A percentile compares a stretch with the other conserved stretches of the same genome.
phyloP scores from a whole-genome alignment of 2,113 vertebrate genomes.

The Ptilonorhynchus violaceus region DNA sequence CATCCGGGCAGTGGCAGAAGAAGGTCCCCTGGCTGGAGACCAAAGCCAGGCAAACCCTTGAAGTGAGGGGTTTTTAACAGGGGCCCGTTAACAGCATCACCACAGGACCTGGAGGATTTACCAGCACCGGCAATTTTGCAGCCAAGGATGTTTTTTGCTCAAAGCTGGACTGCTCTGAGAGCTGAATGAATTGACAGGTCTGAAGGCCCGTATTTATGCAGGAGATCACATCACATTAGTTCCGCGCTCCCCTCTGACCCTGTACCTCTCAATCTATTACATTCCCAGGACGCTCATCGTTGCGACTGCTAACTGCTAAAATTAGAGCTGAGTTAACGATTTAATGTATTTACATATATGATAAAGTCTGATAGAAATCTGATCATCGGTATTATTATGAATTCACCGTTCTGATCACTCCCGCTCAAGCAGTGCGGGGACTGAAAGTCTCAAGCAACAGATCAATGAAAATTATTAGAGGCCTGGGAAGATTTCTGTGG shows the following conservation, averaged over 20 bases:
- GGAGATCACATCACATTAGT: conserved; percentile 3
- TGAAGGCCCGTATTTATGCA: not conserved
- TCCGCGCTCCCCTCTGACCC: not conserved
- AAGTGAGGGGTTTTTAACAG: accelerated
- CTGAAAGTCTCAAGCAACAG: conserved; percentile 28
- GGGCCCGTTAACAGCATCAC: not conserved
- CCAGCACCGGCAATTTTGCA: not conserved
- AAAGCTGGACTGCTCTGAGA: not conserved
- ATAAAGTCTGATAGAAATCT: not conserved
- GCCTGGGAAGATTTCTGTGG: conserved; percentile 53
- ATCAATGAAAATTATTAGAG: conserved; percentile 57
- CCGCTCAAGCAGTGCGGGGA: not conserved
- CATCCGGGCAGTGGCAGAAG: not conserved
- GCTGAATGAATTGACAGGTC: not conserved
- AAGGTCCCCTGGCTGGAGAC: not conserved
- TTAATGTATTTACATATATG: not conserved
- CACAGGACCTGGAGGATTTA: not conserved
- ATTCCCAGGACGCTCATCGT: not conserved
- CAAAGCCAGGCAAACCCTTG: accelerated
- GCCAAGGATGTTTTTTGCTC: not conserved
- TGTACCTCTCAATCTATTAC: not conserved
- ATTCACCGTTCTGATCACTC: not conserved
- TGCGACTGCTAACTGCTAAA: conserved; percentile 7
- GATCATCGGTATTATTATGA: not conserved
- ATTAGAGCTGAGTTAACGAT: not conserved